Conservation (phyloP, 2,113 vertebrate genomes). For the Struthio camelus region DNA sequence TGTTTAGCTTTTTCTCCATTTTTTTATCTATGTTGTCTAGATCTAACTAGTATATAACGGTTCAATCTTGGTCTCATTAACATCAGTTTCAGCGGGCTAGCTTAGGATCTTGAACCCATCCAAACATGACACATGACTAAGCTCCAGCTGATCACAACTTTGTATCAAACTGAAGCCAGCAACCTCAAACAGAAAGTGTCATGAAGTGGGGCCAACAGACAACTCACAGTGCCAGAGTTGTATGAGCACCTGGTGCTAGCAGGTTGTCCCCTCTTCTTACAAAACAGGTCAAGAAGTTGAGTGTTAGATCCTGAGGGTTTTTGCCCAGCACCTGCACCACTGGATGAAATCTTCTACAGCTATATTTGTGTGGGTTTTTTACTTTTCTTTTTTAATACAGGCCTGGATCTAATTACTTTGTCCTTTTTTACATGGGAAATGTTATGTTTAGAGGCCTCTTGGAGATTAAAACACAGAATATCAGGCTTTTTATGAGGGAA, state of each 20-base stretch:
- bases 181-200: not conserved
- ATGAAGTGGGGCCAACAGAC: fast-evolving
- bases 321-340: not conserved
- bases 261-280: not conserved
- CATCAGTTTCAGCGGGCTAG: not conserved
- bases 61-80: not conserved
- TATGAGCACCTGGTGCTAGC: not conserved
- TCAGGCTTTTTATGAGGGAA: not conserved
- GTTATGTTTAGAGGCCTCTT: not conserved
- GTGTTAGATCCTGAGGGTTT: not conserved
- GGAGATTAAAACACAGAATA: not conserved
- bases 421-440: not conserved
- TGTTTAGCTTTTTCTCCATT: not conserved
- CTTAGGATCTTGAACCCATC: not conserved
- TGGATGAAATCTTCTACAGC: not conserved
- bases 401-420: not conserved
- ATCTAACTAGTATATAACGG: not conserved
- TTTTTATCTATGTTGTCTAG: not conserved
- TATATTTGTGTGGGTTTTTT: not conserved
- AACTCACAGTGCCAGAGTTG: not conserved
- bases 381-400: not conserved
- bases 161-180: not conserved
- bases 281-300: not conserved
- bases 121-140: not conserved
- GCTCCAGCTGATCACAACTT: not conserved